Evolutionary conservation across 2,113 vertebrate species (phyloP), one percentile per base, ranked within the genome.

Genomic region (Rhinoptilus africanus): DNA sequence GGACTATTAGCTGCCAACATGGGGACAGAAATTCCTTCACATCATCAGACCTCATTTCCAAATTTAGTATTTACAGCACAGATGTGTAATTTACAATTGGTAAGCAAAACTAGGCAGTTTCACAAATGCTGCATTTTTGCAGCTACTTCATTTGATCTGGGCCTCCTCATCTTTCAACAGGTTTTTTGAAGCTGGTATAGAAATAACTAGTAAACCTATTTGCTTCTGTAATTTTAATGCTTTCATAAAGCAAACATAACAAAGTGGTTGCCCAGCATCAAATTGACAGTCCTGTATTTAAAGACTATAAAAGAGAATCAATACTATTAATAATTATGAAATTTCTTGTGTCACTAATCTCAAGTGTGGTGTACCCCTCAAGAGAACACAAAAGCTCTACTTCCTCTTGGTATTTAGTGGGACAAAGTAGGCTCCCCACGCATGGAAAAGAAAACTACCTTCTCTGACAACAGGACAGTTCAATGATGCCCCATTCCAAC

Each of bases 21-120:
- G 5, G 41, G 63, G 64, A 66, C 72, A 93, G 69, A 93, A 93
- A 92, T 83, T 47, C 83, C 84, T 80, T 47, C 63, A 71, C 51
- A 88, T 51, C n/a, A 69, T 72, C 72, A 92, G 76, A 81, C 72
- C 45, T 93, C 10, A 75, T 73, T 92, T 93, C 80, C 88, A 93
- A 87, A 92, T 89, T 81, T 57, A 78, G 48, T 57, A 81, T 88
- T 93, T 92, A 71, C 32, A 48, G 35, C 39, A 91, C 48, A 87
- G 76, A 90, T 27, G 20, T 22, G 64, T 45, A 84, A 92, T 82
- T 93, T 89, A 78, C 51, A 92, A 39, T 10, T 57, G 53, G 18
- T 62, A 89, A 87, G 53, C 39, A 95, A 91, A 93, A 48, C 13
- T 6, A 74, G 35, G 43, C 35, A 71, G 43, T 78, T 90, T 75